Conservation (phyloP, 1,140 invertebrate genomes). For the Cyrtorhinus lividipennis region DNA sequence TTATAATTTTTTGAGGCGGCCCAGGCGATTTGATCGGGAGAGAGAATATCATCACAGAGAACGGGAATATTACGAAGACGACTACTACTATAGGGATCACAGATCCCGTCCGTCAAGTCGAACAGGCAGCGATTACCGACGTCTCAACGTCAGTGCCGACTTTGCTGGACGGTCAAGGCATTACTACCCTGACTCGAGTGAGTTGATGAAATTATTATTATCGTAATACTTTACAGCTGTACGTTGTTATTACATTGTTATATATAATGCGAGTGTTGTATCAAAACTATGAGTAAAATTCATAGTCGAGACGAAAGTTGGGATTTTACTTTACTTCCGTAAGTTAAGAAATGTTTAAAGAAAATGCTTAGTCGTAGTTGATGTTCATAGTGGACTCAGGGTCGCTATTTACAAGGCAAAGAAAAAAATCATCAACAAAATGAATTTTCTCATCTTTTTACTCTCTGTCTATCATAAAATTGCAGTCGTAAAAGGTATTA, state of each 20-base stretch:
- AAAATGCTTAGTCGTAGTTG: too few species aligned
- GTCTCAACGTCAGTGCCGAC: constrained; percentile 14
- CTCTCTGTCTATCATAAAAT: too few species aligned
- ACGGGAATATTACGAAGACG: constrained; percentile 21
- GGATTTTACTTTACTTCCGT: too few species aligned
- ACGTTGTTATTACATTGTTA: not conserved
- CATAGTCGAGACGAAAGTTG: too few species aligned
- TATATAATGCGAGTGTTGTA: too few species aligned
- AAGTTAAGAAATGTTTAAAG: too few species aligned
- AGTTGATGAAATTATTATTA: constrained; percentile 14
- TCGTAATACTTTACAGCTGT: constrained; percentile 9
- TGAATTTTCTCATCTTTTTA: too few species aligned
- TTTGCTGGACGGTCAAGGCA: constrained; percentile 14
- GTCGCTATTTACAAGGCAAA: too few species aligned
- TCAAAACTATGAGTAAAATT: too few species aligned
- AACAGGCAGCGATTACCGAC: constrained; percentile 25
- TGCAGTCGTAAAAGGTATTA: too few species aligned
- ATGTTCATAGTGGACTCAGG: too few species aligned
- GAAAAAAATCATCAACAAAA: too few species aligned
- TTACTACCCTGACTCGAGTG: constrained; percentile 23
- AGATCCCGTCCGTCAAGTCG: constrained; percentile 28
- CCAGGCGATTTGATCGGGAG: constrained; percentile 10
- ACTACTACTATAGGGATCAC: constrained; percentile 24
- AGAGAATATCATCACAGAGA: constrained; percentile 24
- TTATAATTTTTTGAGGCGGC: constrained; percentile 11